Evolutionary conservation across 2,113 vertebrate species (phyloP).

Genomic region (Motacilla tschutschensis): DNA sequence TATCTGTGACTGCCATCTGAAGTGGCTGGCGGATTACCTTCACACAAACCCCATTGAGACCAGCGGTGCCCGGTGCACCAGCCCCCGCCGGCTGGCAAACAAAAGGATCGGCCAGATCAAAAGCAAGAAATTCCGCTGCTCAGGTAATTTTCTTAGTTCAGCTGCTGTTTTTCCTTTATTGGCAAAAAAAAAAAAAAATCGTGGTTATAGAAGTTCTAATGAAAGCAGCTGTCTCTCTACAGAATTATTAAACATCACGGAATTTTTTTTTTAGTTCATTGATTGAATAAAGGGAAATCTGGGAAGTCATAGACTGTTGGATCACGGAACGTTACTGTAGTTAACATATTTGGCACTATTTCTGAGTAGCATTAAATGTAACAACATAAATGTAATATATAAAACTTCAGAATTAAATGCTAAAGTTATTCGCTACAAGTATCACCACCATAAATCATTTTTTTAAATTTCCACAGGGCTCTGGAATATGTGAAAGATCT

Average conservation of each 20-base stretch:
- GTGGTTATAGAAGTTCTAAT: constrained; percentile 27
- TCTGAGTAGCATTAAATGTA: constrained; percentile 1
- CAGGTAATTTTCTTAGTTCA: constrained; percentile 84
- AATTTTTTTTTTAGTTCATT: constrained; percentile 32
- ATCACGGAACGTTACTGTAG: not conserved
- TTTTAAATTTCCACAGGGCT: constrained; percentile 14
- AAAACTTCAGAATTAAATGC: constrained; percentile 22
- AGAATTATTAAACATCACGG: constrained; percentile 26
- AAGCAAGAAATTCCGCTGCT: constrained; percentile 99
- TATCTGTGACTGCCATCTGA: constrained; percentile 98
- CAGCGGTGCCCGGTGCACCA: constrained; percentile 96
- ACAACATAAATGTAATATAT: constrained; percentile 11
- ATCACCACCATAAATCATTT: not conserved
- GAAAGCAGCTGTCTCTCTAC: constrained; percentile 35
- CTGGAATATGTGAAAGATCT: constrained; percentile 39
- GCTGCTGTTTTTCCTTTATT: constrained; percentile 40
- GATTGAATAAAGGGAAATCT: not conserved
- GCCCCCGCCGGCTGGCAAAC: constrained; percentile 95
- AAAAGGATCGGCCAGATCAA: constrained; percentile 99
- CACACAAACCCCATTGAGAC: constrained; percentile 98
- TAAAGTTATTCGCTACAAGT: constrained; percentile 3
- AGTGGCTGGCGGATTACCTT: constrained; percentile 98
- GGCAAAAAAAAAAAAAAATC: not conserved
- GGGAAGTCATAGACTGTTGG: not conserved
- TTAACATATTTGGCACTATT: constrained; percentile 23